A percentile compares a stretch with the other conserved stretches of the same genome.
Evolutionary conservation across 2,797 vertebrate species (phyloP).

Genomic region (Gila robusta): DNA sequence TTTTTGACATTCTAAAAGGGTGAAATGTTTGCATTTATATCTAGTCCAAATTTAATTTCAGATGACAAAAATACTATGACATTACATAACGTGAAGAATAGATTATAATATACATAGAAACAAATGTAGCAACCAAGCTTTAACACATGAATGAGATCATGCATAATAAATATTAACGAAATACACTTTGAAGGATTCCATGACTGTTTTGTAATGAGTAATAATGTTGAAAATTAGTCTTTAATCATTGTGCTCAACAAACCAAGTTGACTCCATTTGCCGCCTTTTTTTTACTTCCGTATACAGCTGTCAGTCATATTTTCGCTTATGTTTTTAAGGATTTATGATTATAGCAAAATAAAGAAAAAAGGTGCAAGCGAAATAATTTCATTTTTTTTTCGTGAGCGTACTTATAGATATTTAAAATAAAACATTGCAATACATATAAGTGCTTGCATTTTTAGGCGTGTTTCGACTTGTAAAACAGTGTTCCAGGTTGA

Average conservation of each 20-base stretch:
- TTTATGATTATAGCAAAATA: neutral
- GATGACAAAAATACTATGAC: neutral
- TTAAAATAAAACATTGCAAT: neutral
- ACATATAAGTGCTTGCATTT: constrained; percentile 6
- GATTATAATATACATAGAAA: neutral
- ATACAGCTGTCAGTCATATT: constrained; percentile 22
- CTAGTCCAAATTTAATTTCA: neutral
- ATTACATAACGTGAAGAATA: neutral
- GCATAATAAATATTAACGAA: neutral
- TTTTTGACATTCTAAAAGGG: neutral
- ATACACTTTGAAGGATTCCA: neutral
- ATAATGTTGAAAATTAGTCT: neutral
- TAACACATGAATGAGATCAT: neutral
- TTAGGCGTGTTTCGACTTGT: constrained; percentile 43
- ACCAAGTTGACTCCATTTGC: constrained; percentile 33
- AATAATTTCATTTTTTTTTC: neutral
- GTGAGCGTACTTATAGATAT: neutral
- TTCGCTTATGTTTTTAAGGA: neutral
- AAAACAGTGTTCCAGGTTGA: constrained; percentile 14
- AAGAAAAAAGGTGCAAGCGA: neutral
- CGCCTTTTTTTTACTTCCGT: constrained; percentile 61
- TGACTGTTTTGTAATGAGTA: neutral
- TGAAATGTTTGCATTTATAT: neutral
- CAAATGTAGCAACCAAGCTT: neutral
- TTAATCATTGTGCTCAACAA: neutral